Evolutionary conservation across 2,888 invertebrate genomes (phyloP), one percentile per base, ranked within the genome.

Genomic region (Drosophila flavopinicola): DNA sequence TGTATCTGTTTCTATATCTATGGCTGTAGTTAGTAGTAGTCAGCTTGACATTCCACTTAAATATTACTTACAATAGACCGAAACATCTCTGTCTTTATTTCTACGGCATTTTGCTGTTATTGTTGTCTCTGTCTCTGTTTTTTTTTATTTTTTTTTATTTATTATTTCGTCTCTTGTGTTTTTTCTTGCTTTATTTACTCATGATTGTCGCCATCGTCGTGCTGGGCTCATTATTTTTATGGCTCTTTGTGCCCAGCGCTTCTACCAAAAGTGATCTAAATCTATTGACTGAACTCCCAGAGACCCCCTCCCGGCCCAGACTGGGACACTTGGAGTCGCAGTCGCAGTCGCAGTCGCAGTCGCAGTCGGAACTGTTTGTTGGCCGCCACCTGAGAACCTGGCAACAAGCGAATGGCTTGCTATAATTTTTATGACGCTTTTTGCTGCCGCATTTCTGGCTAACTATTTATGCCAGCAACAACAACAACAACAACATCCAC

Each of bases 191-290:
- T 48, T 65, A 64, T 66, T 74, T 48, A 61, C 70, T 60, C 66
- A 69, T 78, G 83, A 83, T 76, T 79, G 79, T 79, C 79, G 79
- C 84, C 84, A 79, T 61, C 57, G 56, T 76, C 82, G 83, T 82
- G 83, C 67, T 64, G 53, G 71, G 75, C 85, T 85, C 82, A 77
- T 83, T 83, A 83, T 73, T 82, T 79, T 83, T 77, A 83, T 71
- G 73, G 52, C 64, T 75, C 78, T 76, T 82, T 78, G 66, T 75
- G 69, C 66, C 63, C 42, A 63, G 54, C 48, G 54, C 49, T 56
- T 53, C 68, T 60, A 66, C 61, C 59, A 75, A 79, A 79, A 73
- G 75, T 80, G 80, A 80, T 80, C 84, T 73, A 84, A 80, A 80
- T 80, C 80, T 80, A 84, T 80, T 84, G 84, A 80, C 70, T 73